phyloP scores from a whole-genome alignment of 2,113 vertebrate species.

The Elephantulus edwardii region DNA sequence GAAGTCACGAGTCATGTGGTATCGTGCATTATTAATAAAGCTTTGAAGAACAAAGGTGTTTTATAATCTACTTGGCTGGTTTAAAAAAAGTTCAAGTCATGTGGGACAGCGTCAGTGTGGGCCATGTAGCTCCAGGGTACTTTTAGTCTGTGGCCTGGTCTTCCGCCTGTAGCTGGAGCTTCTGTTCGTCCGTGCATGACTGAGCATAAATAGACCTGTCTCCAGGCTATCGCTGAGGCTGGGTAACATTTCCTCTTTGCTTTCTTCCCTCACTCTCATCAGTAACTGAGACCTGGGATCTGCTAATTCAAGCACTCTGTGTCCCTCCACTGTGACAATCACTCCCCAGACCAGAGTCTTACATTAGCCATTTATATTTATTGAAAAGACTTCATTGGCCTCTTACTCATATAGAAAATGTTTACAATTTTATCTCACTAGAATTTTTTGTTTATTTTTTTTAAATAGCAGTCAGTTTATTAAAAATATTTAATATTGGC shows the following conservation, averaged over 20 bases:
- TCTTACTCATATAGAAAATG: constrained; percentile 18
- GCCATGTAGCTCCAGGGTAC: constrained; percentile 2
- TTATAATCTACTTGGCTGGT: constrained; percentile 19
- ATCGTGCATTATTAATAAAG: not conserved
- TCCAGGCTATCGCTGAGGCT: not conserved
- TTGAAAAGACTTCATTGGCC: not conserved
- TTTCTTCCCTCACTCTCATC: not conserved
- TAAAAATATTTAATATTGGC: no score
- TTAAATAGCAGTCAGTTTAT: no score
- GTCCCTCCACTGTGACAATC: not conserved
- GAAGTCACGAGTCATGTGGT: not conserved
- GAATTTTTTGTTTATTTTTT: no score
- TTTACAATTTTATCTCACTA: not conserved
- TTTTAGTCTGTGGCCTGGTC: constrained; percentile 18
- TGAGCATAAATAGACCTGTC: not conserved
- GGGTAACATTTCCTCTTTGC: not conserved
- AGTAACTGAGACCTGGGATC: not conserved
- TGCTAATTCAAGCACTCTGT: not conserved
- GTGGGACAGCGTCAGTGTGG: constrained; percentile 21
- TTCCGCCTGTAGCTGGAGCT: not conserved
- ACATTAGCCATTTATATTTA: not conserved
- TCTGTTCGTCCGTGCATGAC: not conserved
- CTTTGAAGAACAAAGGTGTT: constrained; percentile 51
- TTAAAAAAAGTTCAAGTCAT: constrained; percentile 42
- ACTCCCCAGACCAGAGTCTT: not conserved